Conservation (phyloP, 2,797 vertebrate species). For the Chelmon rostratus region DNA sequence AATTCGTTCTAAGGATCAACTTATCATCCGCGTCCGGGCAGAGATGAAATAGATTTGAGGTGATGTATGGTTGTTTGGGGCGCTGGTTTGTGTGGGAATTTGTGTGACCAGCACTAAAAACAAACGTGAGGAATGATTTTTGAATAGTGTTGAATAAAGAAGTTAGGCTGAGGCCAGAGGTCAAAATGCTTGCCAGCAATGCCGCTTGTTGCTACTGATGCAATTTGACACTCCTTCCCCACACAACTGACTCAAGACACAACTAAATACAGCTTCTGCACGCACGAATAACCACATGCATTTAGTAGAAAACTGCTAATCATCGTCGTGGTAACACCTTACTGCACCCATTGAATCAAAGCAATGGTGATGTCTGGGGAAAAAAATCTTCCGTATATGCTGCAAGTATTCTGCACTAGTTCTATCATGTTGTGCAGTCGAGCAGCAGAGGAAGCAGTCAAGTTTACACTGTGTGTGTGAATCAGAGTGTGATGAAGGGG, state of each 20-base stretch:
- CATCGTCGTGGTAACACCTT: conserved; percentile 23
- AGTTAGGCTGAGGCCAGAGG: conserved; percentile 46
- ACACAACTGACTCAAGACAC: conserved; percentile 42
- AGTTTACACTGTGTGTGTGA: conserved; percentile 7
- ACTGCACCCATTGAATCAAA: background rate
- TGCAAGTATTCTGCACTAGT: conserved; percentile 9
- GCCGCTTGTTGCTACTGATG: conserved; percentile 61
- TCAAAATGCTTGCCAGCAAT: conserved; percentile 46
- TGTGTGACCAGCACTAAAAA: conserved; percentile 32
- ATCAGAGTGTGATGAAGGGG: background rate
- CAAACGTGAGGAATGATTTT: conserved; percentile 57
- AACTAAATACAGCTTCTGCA: conserved; percentile 54
- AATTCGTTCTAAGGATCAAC: conserved; percentile 79
- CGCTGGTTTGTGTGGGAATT: conserved; percentile 52
- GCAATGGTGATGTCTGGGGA: background rate
- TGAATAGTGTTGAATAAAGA: conserved; percentile 52
- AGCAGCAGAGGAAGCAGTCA: conserved; percentile 19
- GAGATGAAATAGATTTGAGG: conserved; percentile 66
- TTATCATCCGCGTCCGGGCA: conserved; percentile 73
- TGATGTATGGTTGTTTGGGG: conserved; percentile 66
- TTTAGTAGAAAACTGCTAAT: conserved; percentile 37
- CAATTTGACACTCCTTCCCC: conserved; percentile 57
- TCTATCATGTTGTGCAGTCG: conserved; percentile 22
- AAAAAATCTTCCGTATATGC: background rate
- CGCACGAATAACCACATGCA: conserved; percentile 30